These are phyloP conservation scores for Papilio demoleus DNA, from an alignment of 2,888 invertebrate genomes.

Conservation along the genomic window DNA sequence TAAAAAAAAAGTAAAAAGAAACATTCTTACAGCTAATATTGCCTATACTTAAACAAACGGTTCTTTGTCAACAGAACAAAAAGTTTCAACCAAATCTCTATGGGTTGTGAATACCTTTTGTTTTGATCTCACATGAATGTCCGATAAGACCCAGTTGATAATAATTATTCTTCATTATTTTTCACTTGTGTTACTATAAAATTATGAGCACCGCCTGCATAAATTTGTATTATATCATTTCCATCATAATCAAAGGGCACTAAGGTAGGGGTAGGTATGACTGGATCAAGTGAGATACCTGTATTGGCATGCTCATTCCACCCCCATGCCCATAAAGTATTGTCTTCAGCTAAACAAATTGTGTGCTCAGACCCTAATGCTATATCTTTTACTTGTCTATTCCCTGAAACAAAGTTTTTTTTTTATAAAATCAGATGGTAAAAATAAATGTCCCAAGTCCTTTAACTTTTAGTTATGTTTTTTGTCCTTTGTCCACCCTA, in stretches of 20 bases:
- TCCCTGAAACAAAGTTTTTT: conserved; percentile 64
- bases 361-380: conserved; percentile 92
- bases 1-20: background rate
- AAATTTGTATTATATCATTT: conserved; percentile 58
- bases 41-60: background rate
- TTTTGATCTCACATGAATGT: too few relatives aligned
- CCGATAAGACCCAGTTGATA: too few relatives aligned
- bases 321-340: conserved; percentile 90
- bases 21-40: background rate
- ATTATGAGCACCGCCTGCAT: conserved; percentile 76
- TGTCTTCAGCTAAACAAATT: conserved; percentile 86
- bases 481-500: too few relatives aligned
- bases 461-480: too few relatives aligned
- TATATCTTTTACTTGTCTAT: conserved; percentile 80
- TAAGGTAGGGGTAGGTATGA: conserved; percentile 62
- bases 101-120: too few relatives aligned
- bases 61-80: too few relatives aligned
- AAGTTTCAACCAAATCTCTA: too few relatives aligned
- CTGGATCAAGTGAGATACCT: conserved; percentile 81
- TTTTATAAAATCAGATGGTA: too few relatives aligned
- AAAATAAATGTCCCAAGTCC: too few relatives aligned
- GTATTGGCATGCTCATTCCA: conserved; percentile 97
- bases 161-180: conserved; percentile 20
- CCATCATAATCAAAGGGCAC: conserved; percentile 55
- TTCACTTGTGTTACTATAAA: conserved; percentile 62